Conservation (phyloP, 2,113 vertebrate species). For the Chionodraco myersi region DNA sequence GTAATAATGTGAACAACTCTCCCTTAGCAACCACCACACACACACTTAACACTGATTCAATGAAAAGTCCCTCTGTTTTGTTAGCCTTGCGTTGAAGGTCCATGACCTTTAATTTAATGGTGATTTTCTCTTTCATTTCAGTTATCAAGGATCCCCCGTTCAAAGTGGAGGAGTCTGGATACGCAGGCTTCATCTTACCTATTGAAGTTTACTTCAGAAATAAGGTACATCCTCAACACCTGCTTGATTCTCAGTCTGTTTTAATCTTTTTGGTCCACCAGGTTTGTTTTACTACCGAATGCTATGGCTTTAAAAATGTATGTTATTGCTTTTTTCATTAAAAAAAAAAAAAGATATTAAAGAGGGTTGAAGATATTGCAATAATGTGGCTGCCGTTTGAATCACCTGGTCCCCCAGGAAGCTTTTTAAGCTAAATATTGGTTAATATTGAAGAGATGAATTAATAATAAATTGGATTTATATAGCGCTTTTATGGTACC, state of each 20-base stretch:
- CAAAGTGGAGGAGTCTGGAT: constrained; percentile 98
- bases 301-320: background rate
- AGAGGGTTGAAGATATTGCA: background rate
- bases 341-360: no score
- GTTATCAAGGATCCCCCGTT: constrained; percentile 99
- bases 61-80: background rate
- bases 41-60: background rate
- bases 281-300: background rate
- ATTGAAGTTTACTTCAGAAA: constrained; percentile 99
- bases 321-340: no score
- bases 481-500: no score
- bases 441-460: background rate
- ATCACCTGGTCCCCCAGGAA: background rate
- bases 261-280: background rate
- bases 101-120: background rate
- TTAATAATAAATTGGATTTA: no score
- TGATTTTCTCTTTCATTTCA: constrained; percentile 74
- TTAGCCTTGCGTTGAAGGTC: constrained; percentile 5
- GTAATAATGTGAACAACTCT: background rate
- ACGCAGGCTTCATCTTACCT: constrained; percentile 98
- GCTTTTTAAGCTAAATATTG: background rate
- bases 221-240: constrained; percentile 84
- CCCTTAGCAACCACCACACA: constrained; percentile 3
- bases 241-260: background rate
- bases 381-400: background rate